A percentile compares a stretch with the other conserved stretches of the same genome.
These are phyloP conservation scores for Temnothorax curvispinosus DNA, from an alignment of 1,140 invertebrate genomes.

Conservation along the genomic window DNA sequence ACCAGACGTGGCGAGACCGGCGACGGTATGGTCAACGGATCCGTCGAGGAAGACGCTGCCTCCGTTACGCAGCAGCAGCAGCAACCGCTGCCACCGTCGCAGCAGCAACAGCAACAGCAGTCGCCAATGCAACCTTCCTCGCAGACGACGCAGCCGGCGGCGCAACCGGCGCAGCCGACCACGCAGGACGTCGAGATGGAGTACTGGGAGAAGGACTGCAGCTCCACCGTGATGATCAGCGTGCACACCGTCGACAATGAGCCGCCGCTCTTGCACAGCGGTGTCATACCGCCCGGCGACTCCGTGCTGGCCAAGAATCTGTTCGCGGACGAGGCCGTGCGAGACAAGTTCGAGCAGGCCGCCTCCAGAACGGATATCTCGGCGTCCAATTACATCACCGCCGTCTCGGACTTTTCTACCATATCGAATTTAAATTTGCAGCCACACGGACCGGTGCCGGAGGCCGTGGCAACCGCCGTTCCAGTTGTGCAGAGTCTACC, in stretches of 20 bases:
- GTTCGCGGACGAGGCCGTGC: conserved; percentile 56
- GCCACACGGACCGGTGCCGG: conserved; percentile 53
- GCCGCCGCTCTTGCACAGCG: conserved; percentile 55
- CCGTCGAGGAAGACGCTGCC: conserved; percentile 80
- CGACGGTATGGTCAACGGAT: conserved; percentile 88
- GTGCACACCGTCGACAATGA: conserved; percentile 70
- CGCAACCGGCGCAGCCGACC: conserved; percentile 15
- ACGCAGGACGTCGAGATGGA: conserved; percentile 82
- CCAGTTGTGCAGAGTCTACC: conserved; percentile 71
- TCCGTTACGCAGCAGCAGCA: conserved; percentile 63
- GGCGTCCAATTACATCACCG: conserved; percentile 71
- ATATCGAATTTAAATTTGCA: conserved; percentile 65
- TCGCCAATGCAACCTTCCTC: conserved; percentile 48
- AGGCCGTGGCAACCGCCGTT: not conserved
- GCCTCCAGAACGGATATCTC: conserved; percentile 63
- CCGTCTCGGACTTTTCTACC: conserved; percentile 71
- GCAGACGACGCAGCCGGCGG: conserved; percentile 53
- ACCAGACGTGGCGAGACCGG: conserved; percentile 88
- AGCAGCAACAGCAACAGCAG: not conserved
- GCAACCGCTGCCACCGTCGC: not conserved
- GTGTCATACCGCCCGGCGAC: conserved; percentile 52
- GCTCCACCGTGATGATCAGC: conserved; percentile 70
- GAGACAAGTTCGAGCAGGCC: conserved; percentile 65
- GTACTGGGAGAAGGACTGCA: conserved; percentile 82
- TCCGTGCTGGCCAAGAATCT: conserved; percentile 59